Evolutionary conservation across 2,888 invertebrate species (phyloP), one percentile per base, ranked within the genome.

Genomic region (Pseudeuparius sepicola): DNA sequence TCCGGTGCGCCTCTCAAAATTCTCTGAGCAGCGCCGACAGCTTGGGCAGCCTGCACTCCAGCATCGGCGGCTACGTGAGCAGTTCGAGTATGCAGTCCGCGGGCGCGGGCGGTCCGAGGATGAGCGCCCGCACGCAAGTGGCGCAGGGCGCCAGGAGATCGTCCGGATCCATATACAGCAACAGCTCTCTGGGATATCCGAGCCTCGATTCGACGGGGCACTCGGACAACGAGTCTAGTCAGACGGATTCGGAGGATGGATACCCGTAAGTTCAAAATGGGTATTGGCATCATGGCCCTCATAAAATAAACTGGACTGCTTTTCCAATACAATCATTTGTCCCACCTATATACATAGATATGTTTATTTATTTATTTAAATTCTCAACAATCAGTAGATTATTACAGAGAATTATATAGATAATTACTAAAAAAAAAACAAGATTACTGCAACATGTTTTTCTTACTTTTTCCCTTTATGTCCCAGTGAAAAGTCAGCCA

Each of bases 221-320:
- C 14, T 70, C 71, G 24, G 72, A 72, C 47, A 67, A 59, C 14
- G 72, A 72, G 42, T 64, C 64, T 24, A 56, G 56, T 61, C 59
- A 70, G 26, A 73, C 76, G 0, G 82, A 82, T 40, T 75, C 78
- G 0, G 85, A 85, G 40, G 85, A 85, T 40, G 67, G 71, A 14
- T 80, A 79, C 52, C 79, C 79, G 77, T 79, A 55, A 72, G 77
- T 70, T 24, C 31, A 24, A 9, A 16, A 17, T n/a, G 13, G 3
- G 4, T 25, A 7, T 20, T 20, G 7, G n/a, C 6, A 20, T 20
- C 6, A 20, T 20, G n/a, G n/a, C 20, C 20, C 6, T 6, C 20
- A 20, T n/a, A 6, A 20, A n/a, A 20, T n/a, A 20, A 20, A 7
- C n/a, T 7, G 6, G 6, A n/a, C n/a, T n/a, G n/a, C n/a, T n/a